Conservation (phyloP, 2,113 vertebrate genomes). For the Circaetus gallicus region DNA sequence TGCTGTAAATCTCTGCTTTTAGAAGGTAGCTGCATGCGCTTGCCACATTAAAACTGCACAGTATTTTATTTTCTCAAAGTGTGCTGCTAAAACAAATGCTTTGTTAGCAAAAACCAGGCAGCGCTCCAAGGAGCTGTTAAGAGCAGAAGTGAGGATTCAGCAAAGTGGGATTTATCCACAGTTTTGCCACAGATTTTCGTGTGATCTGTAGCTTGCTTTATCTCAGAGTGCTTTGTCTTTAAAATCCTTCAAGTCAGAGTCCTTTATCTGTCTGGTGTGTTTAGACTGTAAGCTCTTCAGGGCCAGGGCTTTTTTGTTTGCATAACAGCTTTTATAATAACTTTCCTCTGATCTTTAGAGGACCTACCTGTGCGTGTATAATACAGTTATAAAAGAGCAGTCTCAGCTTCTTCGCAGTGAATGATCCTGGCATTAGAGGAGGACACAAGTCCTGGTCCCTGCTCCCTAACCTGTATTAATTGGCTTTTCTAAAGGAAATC, state of each 20-base stretch:
- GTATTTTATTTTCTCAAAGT: not conserved
- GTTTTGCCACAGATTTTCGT: not conserved
- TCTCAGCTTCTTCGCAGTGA: not conserved
- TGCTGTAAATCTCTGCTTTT: not conserved
- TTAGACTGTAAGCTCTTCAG: not conserved
- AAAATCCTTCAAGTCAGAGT: not conserved
- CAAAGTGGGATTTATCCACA: not conserved
- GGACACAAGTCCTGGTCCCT: not conserved
- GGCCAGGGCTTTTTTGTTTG: not conserved
- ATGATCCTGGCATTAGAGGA: not conserved
- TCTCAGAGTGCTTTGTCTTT: not conserved
- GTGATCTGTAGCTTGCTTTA: not conserved
- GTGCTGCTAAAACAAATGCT: not conserved
- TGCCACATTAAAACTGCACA: not conserved
- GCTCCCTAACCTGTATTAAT: not conserved
- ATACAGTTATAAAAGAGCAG: not conserved
- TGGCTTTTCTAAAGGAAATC: conserved; percentile 26
- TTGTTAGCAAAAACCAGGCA: not conserved
- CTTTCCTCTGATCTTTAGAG: not conserved
- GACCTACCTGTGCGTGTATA: not conserved
- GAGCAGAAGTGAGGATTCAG: not conserved
- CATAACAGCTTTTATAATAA: not conserved
- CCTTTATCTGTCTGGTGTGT: not conserved
- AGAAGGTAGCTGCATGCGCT: not conserved
- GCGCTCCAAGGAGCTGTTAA: not conserved